Evolutionary conservation across 2,113 vertebrate species (phyloP).

Genomic region (Coracopsis vasa): DNA sequence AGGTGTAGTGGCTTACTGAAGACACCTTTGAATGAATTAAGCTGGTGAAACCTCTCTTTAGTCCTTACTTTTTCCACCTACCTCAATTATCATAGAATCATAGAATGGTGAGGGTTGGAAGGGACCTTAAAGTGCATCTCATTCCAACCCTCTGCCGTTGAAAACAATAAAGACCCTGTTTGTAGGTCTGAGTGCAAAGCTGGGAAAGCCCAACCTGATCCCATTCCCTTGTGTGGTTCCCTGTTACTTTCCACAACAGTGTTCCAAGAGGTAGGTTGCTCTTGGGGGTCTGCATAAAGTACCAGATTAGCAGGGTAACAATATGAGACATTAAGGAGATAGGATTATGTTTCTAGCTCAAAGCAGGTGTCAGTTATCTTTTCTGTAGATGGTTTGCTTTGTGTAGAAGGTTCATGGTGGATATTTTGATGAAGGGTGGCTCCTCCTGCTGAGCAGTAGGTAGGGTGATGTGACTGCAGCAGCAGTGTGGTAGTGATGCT

Average conservation of each 20-base stretch:
- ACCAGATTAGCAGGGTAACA: not conserved
- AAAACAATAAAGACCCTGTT: not conserved
- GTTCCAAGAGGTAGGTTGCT: not conserved
- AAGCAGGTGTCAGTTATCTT: not conserved
- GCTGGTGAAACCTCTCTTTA: not conserved
- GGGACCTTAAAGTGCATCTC: not conserved
- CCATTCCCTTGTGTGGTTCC: not conserved
- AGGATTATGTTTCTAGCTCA: not conserved
- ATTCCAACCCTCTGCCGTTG: not conserved
- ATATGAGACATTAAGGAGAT: not conserved
- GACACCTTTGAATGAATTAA: not conserved
- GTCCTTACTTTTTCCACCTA: not conserved
- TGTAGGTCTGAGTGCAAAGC: not conserved
- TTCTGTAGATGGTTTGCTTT: not conserved
- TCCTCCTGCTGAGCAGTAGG: not conserved
- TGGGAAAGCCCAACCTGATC: not conserved
- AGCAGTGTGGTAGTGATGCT: not conserved
- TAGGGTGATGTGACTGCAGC: fast-evolving
- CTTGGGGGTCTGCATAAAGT: not conserved
- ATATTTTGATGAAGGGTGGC: not conserved
- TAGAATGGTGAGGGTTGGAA: not conserved
- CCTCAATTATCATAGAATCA: not conserved
- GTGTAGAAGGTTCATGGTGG: not conserved
- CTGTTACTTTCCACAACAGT: not conserved
- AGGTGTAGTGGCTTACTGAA: not conserved